phyloP scores from a whole-genome alignment of 1,140 invertebrate species.

The Zaprionus tsacasi region DNA sequence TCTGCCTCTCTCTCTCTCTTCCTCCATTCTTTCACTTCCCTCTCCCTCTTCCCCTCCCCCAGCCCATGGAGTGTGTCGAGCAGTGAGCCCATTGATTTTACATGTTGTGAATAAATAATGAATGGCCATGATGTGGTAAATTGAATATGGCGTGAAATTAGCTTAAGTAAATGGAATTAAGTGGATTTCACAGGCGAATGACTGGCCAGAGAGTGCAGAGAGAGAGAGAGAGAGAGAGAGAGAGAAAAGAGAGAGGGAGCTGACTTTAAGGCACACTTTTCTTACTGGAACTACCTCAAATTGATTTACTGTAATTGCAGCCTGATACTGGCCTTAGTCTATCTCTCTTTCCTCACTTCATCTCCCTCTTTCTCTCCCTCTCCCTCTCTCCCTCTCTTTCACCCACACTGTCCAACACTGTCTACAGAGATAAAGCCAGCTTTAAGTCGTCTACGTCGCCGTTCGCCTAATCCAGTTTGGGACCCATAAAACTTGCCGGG shows the following conservation, averaged over 20 bases:
- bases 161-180: conserved; percentile 83
- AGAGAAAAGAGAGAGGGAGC: not conserved
- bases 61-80: not conserved
- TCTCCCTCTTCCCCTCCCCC: not conserved
- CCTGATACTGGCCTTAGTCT: not conserved
- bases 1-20: conserved; percentile 8
- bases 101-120: conserved; percentile 83
- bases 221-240: not conserved
- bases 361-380: not conserved
- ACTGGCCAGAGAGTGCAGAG: not conserved
- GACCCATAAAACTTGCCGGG: conserved; percentile 14
- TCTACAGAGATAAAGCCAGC: too few species aligned
- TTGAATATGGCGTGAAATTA: conserved; percentile 83
- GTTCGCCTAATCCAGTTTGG: conserved; percentile 14
- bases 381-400: not conserved
- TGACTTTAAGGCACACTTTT: not conserved
- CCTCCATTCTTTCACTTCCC: not conserved
- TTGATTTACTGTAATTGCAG: conserved; percentile 13
- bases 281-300: not conserved
- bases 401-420: too few species aligned
- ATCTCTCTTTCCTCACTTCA: not conserved
- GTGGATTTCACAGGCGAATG: conserved; percentile 72
- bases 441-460: not conserved
- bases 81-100: conserved; percentile 71
- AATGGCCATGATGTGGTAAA: conserved; percentile 81